phyloP scores from a whole-genome alignment of 2,888 invertebrate species.

The Conus canariensis region DNA sequence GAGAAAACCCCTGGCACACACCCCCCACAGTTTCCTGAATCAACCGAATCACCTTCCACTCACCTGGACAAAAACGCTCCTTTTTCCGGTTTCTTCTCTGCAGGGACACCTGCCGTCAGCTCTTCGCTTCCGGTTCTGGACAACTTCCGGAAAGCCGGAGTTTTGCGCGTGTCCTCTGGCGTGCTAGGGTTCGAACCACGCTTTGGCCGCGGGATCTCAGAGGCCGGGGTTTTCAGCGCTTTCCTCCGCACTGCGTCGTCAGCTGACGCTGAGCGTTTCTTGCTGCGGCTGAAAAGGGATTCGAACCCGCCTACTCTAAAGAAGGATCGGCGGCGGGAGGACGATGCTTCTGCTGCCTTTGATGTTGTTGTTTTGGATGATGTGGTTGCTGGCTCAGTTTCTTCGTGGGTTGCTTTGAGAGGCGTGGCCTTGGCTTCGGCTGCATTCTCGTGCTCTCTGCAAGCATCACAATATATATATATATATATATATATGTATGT shows the following conservation, averaged over 20 bases:
- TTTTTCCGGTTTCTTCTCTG: slow-evolving; percentile 43
- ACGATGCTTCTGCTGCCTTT: not conserved
- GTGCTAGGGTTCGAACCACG: not conserved
- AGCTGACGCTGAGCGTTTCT: slow-evolving; percentile 45
- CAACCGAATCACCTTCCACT: not conserved
- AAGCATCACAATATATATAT: too few species aligned
- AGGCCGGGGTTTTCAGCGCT: not conserved
- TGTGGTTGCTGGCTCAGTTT: not conserved
- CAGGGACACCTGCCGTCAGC: slow-evolving; percentile 48
- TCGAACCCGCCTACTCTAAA: slow-evolving; percentile 14
- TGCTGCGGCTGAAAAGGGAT: slow-evolving; percentile 34
- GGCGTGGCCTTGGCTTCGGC: slow-evolving; percentile 33
- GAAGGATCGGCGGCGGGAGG: not conserved
- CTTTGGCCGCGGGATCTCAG: not conserved
- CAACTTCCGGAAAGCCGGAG: slow-evolving; percentile 45
- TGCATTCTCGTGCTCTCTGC: slow-evolving; percentile 14
- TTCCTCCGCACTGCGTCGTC: slow-evolving; percentile 40
- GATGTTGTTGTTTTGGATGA: not conserved
- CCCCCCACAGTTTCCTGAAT: too few species aligned
- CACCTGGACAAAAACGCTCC: slow-evolving; percentile 23
- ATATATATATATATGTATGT: too few species aligned
- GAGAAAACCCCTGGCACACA: too few species aligned
- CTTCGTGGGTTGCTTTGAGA: slow-evolving; percentile 39
- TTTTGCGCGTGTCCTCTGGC: not conserved
- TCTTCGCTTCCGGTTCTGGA: slow-evolving; percentile 51